Evolutionary conservation across 1,140 invertebrate genomes (phyloP).

Genomic region (Dysdera silvatica): DNA sequence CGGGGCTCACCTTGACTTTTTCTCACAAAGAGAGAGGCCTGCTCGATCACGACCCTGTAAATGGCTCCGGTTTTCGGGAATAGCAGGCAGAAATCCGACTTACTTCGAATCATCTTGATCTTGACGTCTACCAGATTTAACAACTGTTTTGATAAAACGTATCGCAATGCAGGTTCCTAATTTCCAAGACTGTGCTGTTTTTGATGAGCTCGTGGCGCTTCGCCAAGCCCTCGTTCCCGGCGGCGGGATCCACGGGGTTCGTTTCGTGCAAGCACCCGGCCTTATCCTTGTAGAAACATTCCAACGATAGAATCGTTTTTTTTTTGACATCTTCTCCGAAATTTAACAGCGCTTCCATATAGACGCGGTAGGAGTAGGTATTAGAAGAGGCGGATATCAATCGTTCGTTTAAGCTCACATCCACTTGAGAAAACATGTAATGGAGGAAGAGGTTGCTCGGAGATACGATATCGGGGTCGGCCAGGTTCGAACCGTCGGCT

Average conservation of each 20-base stretch:
- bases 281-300: not conserved
- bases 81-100: not conserved
- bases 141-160: not conserved
- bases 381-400: not conserved
- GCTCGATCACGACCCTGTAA: not conserved
- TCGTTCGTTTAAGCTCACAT: not conserved
- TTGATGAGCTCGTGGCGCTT: not conserved
- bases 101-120: not conserved
- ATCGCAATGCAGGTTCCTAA: not conserved
- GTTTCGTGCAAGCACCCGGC: no score
- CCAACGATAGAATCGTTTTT: no score
- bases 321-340: not conserved
- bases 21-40: not conserved
- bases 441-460: not conserved
- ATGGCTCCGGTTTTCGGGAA: not conserved
- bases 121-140: conserved; percentile 2
- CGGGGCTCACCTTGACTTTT: conserved; percentile 1
- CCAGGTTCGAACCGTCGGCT: not conserved
- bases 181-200: not conserved
- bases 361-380: not conserved
- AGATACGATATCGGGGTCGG: not conserved
- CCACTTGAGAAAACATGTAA: not conserved
- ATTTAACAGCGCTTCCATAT: not conserved
- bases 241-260: no score
- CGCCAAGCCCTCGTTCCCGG: not conserved